Percentiles rank a stretch among this genome's conserved stretches.
These are phyloP conservation scores for Apodemus speciosus DNA, from an alignment of 2,113 vertebrate species.

Conservation along the genomic window DNA sequence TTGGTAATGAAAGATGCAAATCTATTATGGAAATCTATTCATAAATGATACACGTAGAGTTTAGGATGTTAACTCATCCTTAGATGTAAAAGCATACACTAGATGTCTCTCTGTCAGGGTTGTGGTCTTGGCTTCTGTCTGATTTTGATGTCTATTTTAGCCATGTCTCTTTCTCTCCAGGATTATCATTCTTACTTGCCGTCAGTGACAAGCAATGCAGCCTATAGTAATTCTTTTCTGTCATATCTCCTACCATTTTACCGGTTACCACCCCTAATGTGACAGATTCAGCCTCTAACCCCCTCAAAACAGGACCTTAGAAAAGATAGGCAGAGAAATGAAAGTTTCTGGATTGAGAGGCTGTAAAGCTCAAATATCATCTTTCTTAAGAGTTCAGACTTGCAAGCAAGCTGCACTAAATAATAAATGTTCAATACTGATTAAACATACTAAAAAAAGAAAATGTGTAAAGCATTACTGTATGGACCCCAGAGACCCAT, in stretches of 20 bases:
- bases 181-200: not conserved
- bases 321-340: not conserved
- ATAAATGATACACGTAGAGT: not conserved
- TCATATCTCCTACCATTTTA: not conserved
- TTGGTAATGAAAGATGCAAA: not conserved
- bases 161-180: not conserved
- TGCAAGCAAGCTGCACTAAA: not conserved
- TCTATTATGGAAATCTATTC: not conserved
- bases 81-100: not conserved
- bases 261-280: not conserved
- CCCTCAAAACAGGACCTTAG: not conserved
- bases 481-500: not conserved
- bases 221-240: not conserved
- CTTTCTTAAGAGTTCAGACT: not conserved
- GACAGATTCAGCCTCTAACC: not conserved
- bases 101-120: not conserved
- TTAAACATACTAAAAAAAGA: not conserved
- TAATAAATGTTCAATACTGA: not conserved
- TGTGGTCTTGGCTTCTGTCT: not conserved
- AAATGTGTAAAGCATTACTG: not conserved
- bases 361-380: not conserved
- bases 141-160: not conserved
- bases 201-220: not conserved
- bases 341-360: not conserved
- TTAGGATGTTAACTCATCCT: not conserved